Conservation (phyloP, 2,888 invertebrate species). For the Clunio marinus region DNA sequence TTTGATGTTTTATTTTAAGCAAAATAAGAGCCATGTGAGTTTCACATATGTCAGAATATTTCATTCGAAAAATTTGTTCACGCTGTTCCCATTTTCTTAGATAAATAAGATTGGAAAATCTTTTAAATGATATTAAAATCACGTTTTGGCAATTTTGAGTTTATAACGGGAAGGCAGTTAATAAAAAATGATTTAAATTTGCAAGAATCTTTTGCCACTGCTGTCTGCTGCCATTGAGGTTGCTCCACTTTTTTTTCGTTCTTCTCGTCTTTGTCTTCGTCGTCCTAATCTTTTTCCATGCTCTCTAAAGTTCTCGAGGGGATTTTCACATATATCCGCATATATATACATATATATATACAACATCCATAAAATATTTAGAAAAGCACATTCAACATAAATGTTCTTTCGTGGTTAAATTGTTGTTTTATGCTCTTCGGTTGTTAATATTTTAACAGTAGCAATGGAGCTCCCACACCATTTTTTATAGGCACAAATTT, state of each 20-base stretch:
- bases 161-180: conserved; percentile 13
- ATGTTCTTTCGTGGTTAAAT: conserved; percentile 33
- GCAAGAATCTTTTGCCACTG: not conserved
- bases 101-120: no score
- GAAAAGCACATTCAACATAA: conserved; percentile 13
- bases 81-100: no score
- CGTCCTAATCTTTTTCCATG: not conserved
- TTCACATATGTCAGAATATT: no score
- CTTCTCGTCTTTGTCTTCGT: not conserved
- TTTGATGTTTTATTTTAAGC: no score
- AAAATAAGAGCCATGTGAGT: no score
- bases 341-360: not conserved
- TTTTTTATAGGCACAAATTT: not conserved
- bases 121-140: no score
- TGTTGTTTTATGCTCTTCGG: conserved; percentile 6
- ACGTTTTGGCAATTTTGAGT: conserved; percentile 9
- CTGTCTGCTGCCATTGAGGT: not conserved
- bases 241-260: not conserved
- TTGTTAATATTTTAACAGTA: conserved; percentile 31
- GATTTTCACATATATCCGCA: no score
- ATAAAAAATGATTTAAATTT: conserved; percentile 21
- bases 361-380: conserved; percentile 4
- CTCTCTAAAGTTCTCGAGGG: not conserved
- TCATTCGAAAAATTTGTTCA: no score
- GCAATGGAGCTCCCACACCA: not conserved